Base-by-base conservation (phyloP, 2,113 vertebrate species). In the Oxygymnocypris stewartii region DNA sequence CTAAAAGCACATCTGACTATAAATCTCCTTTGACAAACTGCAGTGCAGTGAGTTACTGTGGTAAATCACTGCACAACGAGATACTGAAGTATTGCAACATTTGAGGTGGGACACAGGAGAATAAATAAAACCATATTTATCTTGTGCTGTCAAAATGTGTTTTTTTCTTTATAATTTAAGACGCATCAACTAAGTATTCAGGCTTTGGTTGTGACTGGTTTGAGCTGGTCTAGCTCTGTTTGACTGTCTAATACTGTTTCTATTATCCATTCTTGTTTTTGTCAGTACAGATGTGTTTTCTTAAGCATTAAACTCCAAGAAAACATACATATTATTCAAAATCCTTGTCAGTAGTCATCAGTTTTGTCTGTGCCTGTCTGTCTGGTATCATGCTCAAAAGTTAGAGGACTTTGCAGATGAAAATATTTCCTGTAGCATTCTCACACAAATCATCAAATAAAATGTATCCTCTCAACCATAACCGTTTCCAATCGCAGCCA, bases 21-120 rank as follows among this genome's bases (percentile, higher is more conserved):
- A 82, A 87, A 80, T 83, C 44, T 83, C 14, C 6, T 37, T 42
- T 61, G 40, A 82, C 20, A 76, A 7, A 67, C 59, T 77, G 57
- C 69, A 65, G 8, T 44, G 79, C 37, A 65, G 20, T 18, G 11
- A 25, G 74, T 65, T 63, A 51, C 20, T 40, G 61, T 75, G 49
- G n/a, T 76, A 76, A 83, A 76, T 76, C 71, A 42, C 73, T 77
- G 47, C 10, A 14, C 5, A 20, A 49, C 4, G 11, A n/a, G 5
- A 83, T 16, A 71, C 81, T 83, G 44, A 71, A 83, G 35, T 51
- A n/a, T 11, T 71, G 8, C 28, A 51, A 23, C 1, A 0, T 69
- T n/a, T 25, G 16, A 20, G 44, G 57, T 81, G 35, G 8, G 23
- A 51, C 63, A 47, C 4, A 20, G 28, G 9, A 47, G 8, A 51